Evolutionary conservation across 2,797 vertebrate species (phyloP).

Genomic region (Rhinella marina): DNA sequence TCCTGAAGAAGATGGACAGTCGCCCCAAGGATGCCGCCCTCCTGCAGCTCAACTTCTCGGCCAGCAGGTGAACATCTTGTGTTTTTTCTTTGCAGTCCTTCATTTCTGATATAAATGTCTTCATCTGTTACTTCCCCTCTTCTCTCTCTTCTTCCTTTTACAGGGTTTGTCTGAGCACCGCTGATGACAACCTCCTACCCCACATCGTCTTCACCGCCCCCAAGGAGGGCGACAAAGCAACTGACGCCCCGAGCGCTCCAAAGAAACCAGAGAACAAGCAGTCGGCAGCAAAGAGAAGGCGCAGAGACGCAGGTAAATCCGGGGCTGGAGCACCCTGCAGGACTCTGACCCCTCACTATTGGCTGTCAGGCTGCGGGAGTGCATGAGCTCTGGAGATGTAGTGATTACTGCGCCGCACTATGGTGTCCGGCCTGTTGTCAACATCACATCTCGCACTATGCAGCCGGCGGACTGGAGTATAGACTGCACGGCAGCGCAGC

Average conservation of each 20-base stretch:
- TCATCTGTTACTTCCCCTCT: neutral
- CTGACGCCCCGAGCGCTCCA: neutral
- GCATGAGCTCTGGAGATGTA: neutral
- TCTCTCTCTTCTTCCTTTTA: neutral
- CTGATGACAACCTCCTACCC: conserved; percentile 4
- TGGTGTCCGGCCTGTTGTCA: neutral
- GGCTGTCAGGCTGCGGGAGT: neutral
- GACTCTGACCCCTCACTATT: too few relatives aligned
- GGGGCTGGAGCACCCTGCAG: neutral
- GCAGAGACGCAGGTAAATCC: conserved; percentile 45
- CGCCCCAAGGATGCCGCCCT: conserved; percentile 73
- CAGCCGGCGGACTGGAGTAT: neutral
- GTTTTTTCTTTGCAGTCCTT: neutral
- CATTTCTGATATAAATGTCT: neutral
- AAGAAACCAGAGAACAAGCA: neutral
- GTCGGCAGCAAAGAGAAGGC: neutral
- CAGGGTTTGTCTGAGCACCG: conserved; percentile 26
- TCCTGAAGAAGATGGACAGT: conserved; percentile 70
- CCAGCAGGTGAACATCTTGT: conserved; percentile 72
- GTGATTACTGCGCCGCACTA: neutral
- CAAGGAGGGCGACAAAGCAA: neutral
- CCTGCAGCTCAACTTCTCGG: conserved; percentile 76
- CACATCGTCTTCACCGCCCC: neutral
- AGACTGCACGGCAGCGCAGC: too few relatives aligned
- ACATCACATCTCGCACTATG: neutral